Conservation (phyloP, 2,888 invertebrate species). For the Frankliniella fusca region DNA sequence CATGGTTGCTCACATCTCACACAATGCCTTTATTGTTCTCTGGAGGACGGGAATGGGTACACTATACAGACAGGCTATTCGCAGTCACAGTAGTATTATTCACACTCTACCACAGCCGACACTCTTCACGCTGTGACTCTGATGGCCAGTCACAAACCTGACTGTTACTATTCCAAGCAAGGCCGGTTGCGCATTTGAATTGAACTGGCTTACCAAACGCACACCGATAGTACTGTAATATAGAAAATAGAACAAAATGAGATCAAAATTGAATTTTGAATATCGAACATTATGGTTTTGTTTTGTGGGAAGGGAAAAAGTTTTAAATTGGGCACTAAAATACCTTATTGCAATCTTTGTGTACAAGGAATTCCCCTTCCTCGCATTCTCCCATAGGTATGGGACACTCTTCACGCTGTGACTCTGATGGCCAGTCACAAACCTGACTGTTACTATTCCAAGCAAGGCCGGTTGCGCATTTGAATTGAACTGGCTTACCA, state of each 20-base stretch:
- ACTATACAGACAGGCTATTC: too few relatives aligned
- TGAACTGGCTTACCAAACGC: constrained; percentile 70
- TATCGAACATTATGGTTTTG: not conserved
- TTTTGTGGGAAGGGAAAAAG: too few relatives aligned
- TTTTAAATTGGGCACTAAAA: constrained; percentile 34
- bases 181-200: constrained; percentile 68
- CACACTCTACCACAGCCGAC: constrained; percentile 41
- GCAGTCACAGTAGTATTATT: too few relatives aligned
- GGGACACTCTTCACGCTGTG: constrained; percentile 61
- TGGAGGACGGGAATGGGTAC: too few relatives aligned
- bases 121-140: constrained; percentile 62
- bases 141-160: constrained; percentile 79
- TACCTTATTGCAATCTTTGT: constrained; percentile 58
- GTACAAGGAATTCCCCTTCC: constrained; percentile 55
- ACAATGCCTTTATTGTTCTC: too few relatives aligned
- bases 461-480: constrained; percentile 68
- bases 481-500: constrained; percentile 67
- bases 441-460: constrained; percentile 66
- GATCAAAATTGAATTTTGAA: constrained; percentile 3
- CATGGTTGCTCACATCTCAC: too few relatives aligned
- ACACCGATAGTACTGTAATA: constrained; percentile 76
- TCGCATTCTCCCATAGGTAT: constrained; percentile 50
- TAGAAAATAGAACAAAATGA: constrained; percentile 21
- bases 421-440: constrained; percentile 78
- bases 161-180: constrained; percentile 66